Percentiles rank a stretch among this genome's conserved stretches.
phyloP scores from a whole-genome alignment of 2,888 invertebrate species.

The Philonicus albiceps region DNA sequence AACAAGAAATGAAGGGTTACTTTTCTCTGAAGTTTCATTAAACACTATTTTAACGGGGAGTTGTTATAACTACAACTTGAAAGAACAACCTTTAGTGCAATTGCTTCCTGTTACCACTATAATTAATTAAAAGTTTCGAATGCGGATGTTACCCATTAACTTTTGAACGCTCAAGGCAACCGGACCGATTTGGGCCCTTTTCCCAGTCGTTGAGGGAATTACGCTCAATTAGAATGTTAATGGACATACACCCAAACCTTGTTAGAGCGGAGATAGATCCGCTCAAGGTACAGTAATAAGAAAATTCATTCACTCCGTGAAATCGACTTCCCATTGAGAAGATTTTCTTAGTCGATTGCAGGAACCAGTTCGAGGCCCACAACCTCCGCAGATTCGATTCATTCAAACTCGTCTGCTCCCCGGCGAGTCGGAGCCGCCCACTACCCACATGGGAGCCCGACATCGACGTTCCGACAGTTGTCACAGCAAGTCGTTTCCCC shows the following conservation, averaged over 20 bases:
- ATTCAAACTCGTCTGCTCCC: neutral
- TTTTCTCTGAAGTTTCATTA: too few species aligned
- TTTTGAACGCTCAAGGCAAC: neutral
- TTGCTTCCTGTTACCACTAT: neutral
- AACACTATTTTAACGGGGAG: too few species aligned
- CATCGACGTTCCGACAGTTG: neutral
- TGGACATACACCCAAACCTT: neutral
- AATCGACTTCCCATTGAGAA: conserved; percentile 13
- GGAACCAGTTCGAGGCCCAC: neutral
- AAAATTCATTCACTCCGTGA: conserved; percentile 4
- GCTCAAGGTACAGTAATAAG: neutral
- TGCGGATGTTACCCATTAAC: neutral
- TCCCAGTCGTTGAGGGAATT: neutral
- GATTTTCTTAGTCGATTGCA: neutral
- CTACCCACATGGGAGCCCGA: neutral
- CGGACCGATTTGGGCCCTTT: neutral
- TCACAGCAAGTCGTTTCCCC: neutral
- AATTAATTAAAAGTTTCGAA: neutral
- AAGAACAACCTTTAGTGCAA: neutral
- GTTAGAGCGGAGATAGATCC: neutral
- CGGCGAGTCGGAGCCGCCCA: neutral
- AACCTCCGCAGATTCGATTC: neutral
- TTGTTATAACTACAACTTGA: neutral
- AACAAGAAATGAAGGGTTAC: too few species aligned
- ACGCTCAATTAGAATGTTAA: neutral